Evolutionary conservation across 2,888 invertebrate genomes (phyloP).

Genomic region (Morpho achilles): DNA sequence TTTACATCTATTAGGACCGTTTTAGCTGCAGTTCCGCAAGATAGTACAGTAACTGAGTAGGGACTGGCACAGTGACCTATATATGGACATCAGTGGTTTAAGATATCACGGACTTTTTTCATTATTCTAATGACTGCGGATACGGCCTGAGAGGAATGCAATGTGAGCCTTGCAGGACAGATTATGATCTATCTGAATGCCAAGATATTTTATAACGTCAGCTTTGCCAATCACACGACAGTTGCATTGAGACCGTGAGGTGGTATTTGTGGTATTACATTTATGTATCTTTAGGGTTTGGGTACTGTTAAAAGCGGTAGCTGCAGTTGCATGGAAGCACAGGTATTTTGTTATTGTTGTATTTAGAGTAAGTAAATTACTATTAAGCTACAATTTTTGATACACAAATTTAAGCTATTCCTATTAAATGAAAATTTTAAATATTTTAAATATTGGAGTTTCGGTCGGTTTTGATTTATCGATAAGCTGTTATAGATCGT

Average conservation of each 20-base stretch:
- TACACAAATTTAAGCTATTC: no score
- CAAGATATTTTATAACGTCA: slow-evolving; percentile 7
- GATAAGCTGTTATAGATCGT: not conserved
- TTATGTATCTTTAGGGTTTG: slow-evolving; percentile 8
- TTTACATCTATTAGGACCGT: slow-evolving; percentile 1
- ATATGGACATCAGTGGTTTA: slow-evolving; percentile 3
- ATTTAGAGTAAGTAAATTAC: slow-evolving; percentile 22
- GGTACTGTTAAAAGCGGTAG: not conserved
- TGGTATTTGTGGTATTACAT: not conserved
- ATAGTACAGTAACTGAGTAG: slow-evolving; percentile 8
- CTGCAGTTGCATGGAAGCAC: slow-evolving; percentile 13
- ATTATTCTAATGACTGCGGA: slow-evolving; percentile 9
- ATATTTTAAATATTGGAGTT: not conserved
- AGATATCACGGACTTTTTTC: slow-evolving; percentile 1
- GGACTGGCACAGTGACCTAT: slow-evolving; percentile 8
- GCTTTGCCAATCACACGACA: not conserved
- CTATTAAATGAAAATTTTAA: not conserved
- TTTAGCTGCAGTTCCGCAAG: slow-evolving; percentile 14
- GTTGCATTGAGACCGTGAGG: not conserved
- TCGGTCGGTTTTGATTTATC: no score
- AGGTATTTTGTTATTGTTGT: slow-evolving; percentile 5
- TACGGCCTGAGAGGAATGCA: not conserved
- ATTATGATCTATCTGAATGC: slow-evolving; percentile 8
- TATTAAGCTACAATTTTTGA: slow-evolving; percentile 5
- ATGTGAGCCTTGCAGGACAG: slow-evolving; percentile 11